Conservation (phyloP, 2,888 invertebrate species). For the Melanotus villosus region DNA sequence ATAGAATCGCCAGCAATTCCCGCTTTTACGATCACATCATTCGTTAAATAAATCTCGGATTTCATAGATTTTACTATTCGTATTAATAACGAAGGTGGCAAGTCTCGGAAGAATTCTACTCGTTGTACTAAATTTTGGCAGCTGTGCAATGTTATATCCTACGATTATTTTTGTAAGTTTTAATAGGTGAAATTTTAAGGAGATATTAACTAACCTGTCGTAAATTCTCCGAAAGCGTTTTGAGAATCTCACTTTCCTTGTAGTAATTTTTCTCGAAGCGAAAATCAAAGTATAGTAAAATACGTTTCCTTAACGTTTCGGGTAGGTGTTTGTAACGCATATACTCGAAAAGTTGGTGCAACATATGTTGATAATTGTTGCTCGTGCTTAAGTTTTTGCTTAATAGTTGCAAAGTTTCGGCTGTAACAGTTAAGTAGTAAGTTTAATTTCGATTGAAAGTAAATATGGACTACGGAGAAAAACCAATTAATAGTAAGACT, state of each 20-base stretch:
- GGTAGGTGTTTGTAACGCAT: constrained; percentile 68
- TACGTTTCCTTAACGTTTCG: constrained; percentile 59
- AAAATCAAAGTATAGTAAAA: constrained; percentile 65
- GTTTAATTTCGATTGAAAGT: no score
- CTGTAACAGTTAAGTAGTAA: no score
- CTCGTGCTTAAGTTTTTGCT: constrained; percentile 54
- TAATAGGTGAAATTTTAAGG: no score
- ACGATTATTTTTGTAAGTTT: no score
- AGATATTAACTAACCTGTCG: no score
- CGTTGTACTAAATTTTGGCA: constrained; percentile 72
- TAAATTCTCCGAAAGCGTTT: constrained; percentile 64
- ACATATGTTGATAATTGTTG: constrained; percentile 57
- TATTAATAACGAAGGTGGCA: constrained; percentile 69
- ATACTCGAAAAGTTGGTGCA: constrained; percentile 66
- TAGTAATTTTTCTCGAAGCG: constrained; percentile 65
- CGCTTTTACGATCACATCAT: constrained; percentile 74
- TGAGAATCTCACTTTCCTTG: constrained; percentile 64
- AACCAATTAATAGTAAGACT: no score
- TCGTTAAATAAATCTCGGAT: constrained; percentile 74
- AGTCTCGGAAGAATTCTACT: constrained; percentile 70
- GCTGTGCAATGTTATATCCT: constrained; percentile 72
- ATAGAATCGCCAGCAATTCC: constrained; percentile 74
- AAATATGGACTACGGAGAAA: no score
- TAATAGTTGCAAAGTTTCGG: constrained; percentile 56
- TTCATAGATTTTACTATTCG: constrained; percentile 71